phyloP scores from a whole-genome alignment of 2,113 vertebrate species.

The Cyanocitta stelleri region DNA sequence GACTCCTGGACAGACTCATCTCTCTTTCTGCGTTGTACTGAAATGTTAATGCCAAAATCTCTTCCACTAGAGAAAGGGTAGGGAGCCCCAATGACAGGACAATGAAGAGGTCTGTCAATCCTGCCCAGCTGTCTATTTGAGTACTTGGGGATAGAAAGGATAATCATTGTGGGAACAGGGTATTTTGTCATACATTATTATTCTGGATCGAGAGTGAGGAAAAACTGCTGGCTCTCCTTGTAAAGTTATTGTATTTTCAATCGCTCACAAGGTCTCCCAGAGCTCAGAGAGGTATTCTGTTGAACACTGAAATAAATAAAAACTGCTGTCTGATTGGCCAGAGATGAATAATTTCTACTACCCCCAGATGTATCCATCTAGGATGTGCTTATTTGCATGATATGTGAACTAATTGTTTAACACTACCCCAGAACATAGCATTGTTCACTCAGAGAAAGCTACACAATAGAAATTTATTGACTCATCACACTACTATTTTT shows the following conservation, averaged over 20 bases:
- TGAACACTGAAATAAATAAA: constrained; percentile 51
- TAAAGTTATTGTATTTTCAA: constrained; percentile 59
- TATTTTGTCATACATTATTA: constrained; percentile 27
- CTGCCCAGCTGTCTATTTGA: not conserved
- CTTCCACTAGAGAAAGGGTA: not conserved
- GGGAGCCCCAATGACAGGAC: not conserved
- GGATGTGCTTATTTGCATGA: constrained; percentile 56
- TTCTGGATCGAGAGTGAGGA: not conserved
- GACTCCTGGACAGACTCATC: accelerated
- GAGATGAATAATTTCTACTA: constrained; percentile 41
- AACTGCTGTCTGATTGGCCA: constrained; percentile 53
- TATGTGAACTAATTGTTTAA: constrained; percentile 65
- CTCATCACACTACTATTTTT: constrained; percentile 63
- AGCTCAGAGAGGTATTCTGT: constrained; percentile 56
- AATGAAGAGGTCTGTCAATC: not conserved
- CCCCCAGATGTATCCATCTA: constrained; percentile 51
- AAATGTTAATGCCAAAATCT: accelerated
- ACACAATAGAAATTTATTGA: constrained; percentile 63
- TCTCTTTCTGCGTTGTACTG: not conserved
- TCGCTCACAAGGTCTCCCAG: constrained; percentile 34
- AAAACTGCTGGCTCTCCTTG: constrained; percentile 42
- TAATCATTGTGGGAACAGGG: not conserved
- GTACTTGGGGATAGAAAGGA: not conserved
- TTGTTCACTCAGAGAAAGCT: constrained; percentile 54
- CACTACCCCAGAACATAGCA: constrained; percentile 36